Base-by-base conservation (phyloP, 2,888 invertebrate genomes). In the Tenthredo mesomela region DNA sequence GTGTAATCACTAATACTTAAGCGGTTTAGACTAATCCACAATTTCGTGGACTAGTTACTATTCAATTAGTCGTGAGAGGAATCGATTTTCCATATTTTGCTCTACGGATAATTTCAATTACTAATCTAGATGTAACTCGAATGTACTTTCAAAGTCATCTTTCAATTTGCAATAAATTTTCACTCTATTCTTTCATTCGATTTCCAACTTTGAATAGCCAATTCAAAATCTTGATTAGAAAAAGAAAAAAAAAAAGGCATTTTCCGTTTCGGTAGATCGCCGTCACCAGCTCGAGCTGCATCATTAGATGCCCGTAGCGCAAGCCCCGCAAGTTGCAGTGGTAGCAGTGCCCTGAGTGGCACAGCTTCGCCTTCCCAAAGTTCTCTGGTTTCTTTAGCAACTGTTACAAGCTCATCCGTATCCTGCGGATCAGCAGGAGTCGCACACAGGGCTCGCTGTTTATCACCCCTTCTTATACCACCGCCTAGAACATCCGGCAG, bases 251-350 rank as follows among this genome's bases (percentile, higher is more conserved):
- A 3, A 25, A 25, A 25, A 12, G 9, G 21, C 18, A 18, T 18
- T 33, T 33, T 29, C 4, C 1, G 33, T 29, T 67, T 43, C 54
- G 18, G 84, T 86, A 91, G 97, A 84, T 97, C 97, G 0, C 97
- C 97, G 0, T 97, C 97, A 33, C 97, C 97, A 5, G 95, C 97
- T 85, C 95, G 97, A 54, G 96, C 97, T 1, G 96, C 96, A n/a
- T 97, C 97, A 0, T 93, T 97, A 86, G 97, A 97, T 91, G 96
- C 96, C 33, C 95, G 97, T 25, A 96, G 95, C 89, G 94, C 94
- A 37, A 95, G 95, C 82, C 95, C 95, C 18, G 94, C 94, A 7
- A 93, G 93, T 67, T 92, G 92, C 70, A 93, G 93, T 86, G 91
- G 93, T 84, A 91, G 92, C 50, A 91, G 90, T 12, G 85, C 87